Evolutionary conservation across 2,888 invertebrate species (phyloP).

Genomic region (Diadegma fenestrale): DNA sequence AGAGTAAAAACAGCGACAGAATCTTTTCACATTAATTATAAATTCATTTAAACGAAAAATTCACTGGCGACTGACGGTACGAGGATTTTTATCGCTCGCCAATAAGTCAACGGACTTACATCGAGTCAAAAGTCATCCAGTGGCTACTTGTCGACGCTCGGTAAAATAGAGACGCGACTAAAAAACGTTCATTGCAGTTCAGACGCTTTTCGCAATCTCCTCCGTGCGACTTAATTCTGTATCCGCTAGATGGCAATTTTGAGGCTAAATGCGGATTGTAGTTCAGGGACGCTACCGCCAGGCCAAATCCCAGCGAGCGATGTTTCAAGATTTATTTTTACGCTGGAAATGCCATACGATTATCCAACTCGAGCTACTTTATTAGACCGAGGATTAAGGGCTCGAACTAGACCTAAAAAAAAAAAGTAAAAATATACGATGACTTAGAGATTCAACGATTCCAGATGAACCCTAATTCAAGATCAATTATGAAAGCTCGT

Average conservation of each 20-base stretch:
- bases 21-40: background rate
- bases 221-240: background rate
- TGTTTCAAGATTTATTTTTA: conserved; percentile 11
- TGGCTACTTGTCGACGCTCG: background rate
- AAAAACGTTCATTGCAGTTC: background rate
- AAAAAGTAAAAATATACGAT: background rate
- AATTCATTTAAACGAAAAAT: background rate
- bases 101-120: background rate
- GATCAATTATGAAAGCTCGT: background rate
- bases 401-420: background rate
- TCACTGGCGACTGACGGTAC: background rate
- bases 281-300: conserved; percentile 33
- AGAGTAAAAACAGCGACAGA: background rate
- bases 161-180: background rate
- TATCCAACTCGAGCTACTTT: background rate
- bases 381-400: conserved; percentile 9
- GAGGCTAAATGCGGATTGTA: background rate
- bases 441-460: background rate
- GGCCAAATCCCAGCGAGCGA: background rate
- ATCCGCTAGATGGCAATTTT: conserved; percentile 6
- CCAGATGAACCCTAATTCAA: background rate
- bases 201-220: background rate
- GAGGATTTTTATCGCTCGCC: background rate
- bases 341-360: background rate
- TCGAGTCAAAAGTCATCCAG: background rate